Conservation (phyloP, 2,113 vertebrate genomes). For the Miniopterus natalensis region DNA sequence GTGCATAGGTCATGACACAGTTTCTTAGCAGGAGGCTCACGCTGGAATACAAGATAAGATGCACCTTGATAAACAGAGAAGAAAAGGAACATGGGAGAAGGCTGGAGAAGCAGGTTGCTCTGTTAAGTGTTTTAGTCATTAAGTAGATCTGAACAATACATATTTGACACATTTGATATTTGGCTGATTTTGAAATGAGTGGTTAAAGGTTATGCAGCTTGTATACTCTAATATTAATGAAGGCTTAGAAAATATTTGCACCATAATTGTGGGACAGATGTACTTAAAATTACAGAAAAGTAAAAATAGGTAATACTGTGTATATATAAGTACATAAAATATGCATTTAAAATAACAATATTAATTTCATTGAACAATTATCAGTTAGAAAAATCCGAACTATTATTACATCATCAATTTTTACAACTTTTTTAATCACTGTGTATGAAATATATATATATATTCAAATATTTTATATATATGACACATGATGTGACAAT, state of each 20-base stretch:
- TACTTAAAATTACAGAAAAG: background rate
- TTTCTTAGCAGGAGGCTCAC: background rate
- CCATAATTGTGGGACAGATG: background rate
- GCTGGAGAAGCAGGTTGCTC: background rate
- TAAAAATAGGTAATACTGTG: background rate
- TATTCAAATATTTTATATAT: background rate
- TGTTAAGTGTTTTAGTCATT: background rate
- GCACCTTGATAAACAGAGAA: background rate
- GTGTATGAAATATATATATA: background rate
- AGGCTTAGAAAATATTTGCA: background rate
- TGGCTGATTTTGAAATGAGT: background rate
- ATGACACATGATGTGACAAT: background rate
- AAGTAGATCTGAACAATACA: background rate
- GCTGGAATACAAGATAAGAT: background rate
- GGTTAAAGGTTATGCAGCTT: background rate
- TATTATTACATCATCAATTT: background rate
- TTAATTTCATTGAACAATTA: background rate
- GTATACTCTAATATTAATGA: background rate
- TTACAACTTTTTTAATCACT: background rate
- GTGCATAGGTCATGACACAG: background rate
- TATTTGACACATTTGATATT: background rate
- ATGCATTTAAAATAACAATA: background rate
- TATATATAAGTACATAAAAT: background rate
- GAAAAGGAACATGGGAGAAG: background rate
- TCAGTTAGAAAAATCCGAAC: background rate